Conservation (phyloP, 2,888 invertebrate species). For the Lasioglossum morio region DNA sequence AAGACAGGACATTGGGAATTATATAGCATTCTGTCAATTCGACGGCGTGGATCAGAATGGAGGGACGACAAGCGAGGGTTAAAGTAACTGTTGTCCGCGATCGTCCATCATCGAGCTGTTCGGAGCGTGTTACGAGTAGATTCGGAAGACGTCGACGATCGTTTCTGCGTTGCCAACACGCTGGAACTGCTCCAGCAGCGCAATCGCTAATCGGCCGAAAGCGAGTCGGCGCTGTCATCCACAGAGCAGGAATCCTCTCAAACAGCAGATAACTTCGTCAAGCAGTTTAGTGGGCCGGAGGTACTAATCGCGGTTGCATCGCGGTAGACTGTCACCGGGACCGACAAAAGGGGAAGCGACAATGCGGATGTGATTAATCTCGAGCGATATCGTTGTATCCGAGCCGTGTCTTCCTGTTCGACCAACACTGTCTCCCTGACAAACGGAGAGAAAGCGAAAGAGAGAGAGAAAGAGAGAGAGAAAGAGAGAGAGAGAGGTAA, state of each 20-base stretch:
- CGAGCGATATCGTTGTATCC: conserved; percentile 60
- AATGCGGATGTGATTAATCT: conserved; percentile 68
- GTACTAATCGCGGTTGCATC: conserved; percentile 59
- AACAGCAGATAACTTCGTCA: conserved; percentile 27
- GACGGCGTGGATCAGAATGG: neutral
- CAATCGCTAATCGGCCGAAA: conserved; percentile 23
- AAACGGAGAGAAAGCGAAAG: neutral
- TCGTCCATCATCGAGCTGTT: neutral
- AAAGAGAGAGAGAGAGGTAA: neutral
- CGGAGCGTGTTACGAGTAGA: neutral
- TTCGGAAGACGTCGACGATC: neutral
- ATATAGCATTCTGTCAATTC: neutral
- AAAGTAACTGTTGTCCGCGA: neutral
- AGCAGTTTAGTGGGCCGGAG: conserved; percentile 29
- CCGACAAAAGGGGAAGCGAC: conserved; percentile 51
- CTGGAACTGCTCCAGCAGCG: conserved; percentile 13
- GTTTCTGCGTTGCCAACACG: neutral
- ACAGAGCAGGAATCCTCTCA: neutral
- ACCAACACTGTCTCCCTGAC: neutral
- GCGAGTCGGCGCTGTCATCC: conserved; percentile 9
- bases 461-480: neutral
- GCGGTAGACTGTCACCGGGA: conserved; percentile 38
- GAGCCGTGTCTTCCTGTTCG: conserved; percentile 44
- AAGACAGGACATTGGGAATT: neutral
- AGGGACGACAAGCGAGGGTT: neutral